These are phyloP conservation scores for Papilio xuthus DNA, from an alignment of 1,140 invertebrate species.

Conservation along the genomic window DNA sequence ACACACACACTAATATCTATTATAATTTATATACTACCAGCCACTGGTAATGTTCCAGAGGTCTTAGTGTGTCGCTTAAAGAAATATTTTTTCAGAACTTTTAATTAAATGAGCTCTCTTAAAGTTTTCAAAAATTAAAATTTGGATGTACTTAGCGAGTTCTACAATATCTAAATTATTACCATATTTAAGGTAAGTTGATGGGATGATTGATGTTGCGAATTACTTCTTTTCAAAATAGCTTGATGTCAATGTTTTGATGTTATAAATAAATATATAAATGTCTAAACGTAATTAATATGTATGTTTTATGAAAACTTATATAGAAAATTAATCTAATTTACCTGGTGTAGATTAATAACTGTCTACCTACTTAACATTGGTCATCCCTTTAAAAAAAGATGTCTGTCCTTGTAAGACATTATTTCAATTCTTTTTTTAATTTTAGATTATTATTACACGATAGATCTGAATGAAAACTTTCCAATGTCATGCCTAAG, in stretches of 20 bases:
- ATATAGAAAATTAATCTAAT: constrained; percentile 32
- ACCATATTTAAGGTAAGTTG: constrained; percentile 19
- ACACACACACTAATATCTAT: constrained; percentile 32
- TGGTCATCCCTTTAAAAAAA: constrained; percentile 5
- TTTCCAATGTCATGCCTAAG: constrained; percentile 52
- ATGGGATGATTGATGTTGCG: constrained; percentile 40
- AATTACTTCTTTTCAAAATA: constrained; percentile 2
- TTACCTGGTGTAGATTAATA: neutral
- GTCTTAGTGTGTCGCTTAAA: constrained; percentile 16
- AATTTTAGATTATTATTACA: constrained; percentile 56
- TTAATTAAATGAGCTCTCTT: constrained; percentile 34
- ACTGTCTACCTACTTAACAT: constrained; percentile 3
- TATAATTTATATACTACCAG: neutral
- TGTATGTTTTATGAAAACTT: constrained; percentile 1
- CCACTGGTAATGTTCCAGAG: neutral
- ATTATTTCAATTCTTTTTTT: constrained; percentile 32
- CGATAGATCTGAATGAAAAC: constrained; percentile 75
- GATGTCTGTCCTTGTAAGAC: constrained; percentile 31
- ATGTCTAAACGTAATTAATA: constrained; percentile 16
- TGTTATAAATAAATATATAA: neutral
- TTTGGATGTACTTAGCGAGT: constrained; percentile 35
- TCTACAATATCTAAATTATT: constrained; percentile 33
- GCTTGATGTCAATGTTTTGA: constrained; percentile 1
- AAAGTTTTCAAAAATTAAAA: constrained; percentile 31
- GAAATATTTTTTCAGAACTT: constrained; percentile 17